Evolutionary conservation across 2,888 invertebrate species (phyloP), one percentile per base, ranked within the genome.

Genomic region (Cantharis rufa): DNA sequence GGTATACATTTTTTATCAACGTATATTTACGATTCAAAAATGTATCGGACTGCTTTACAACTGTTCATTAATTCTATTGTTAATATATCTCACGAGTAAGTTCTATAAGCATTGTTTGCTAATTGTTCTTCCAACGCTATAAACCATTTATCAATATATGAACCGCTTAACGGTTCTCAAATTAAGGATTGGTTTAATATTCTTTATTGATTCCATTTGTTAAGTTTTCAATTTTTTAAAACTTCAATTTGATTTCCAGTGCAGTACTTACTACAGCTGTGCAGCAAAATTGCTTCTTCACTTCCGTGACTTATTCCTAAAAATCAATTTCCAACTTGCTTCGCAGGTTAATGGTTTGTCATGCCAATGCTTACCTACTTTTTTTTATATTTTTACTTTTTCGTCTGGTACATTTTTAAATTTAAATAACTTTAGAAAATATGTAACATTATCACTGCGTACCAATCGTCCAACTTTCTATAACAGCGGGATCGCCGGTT

Each of bases 41-140:
- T 71, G 62, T 66, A 68, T 62, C 68, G 28, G 62, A 62, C 18
- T 69, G 27, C 15, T 66, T 72, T 63, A 27, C 62, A 70, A 69
- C 28, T 62, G 76, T 72, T 76, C 76, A 76, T 76, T 76, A 76
- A 76, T 21, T 76, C 72, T 66, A 76, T 76, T 76, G 76, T 76
- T 72, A 76, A 76, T 70, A 72, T 76, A 76, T 76, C 69, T 76
- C 76, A 70, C 63, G 62, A 15, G 10, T 32, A 69, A 71, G 18
- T 72, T 71, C 64, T 69, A 77, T 77, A 70, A 75, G 71, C 69
- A 75, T 74, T 78, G 75, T 78, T 72, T 72, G 70, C 70, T 75
- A 78, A 78, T 75, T 72, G 78, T 78, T 78, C 74, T 77, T 74
- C 71, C 69, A 74, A 74, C 74, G 63, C 74, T 71, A 28, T 27